These are phyloP conservation scores for Threskiornis aethiopicus DNA, from an alignment of 2,797 vertebrate genomes.

Conservation along the genomic window DNA sequence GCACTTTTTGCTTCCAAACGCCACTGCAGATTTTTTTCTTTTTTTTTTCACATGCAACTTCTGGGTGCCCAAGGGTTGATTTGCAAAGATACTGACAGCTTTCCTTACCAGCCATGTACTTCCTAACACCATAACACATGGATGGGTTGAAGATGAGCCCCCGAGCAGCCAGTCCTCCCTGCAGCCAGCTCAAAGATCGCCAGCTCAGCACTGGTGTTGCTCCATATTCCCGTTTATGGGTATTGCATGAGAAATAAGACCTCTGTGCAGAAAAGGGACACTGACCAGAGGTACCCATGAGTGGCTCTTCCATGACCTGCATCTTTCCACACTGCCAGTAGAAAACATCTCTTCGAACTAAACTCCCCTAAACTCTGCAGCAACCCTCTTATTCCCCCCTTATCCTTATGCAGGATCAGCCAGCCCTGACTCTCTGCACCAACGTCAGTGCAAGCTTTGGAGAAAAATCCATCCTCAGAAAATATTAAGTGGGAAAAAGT, in stretches of 20 bases:
- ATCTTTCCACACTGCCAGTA: neutral
- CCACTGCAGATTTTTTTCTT: neutral
- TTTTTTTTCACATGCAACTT: neutral
- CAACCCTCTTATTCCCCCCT: neutral
- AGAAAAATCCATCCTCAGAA: neutral
- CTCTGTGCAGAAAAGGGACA: neutral
- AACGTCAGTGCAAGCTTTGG: neutral
- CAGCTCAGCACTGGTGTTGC: neutral
- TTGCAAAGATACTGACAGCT: neutral
- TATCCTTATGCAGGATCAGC: neutral
- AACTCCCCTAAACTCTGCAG: neutral
- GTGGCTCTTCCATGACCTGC: neutral
- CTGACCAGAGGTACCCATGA: fast-evolving
- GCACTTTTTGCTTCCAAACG: neutral
- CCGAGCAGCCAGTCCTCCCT: fast-evolving
- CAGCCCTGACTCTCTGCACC: neutral
- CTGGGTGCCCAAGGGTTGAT: neutral
- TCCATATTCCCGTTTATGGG: neutral
- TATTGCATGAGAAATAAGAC: neutral
- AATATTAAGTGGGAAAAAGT: neutral
- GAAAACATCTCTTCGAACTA: neutral
- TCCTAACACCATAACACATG: fast-evolving
- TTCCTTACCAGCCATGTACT: fast-evolving
- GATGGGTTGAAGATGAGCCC: neutral
- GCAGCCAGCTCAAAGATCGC: neutral